These are phyloP conservation scores for Helicoverpa armigera DNA, from an alignment of 1,140 invertebrate genomes.

Conservation along the genomic window DNA sequence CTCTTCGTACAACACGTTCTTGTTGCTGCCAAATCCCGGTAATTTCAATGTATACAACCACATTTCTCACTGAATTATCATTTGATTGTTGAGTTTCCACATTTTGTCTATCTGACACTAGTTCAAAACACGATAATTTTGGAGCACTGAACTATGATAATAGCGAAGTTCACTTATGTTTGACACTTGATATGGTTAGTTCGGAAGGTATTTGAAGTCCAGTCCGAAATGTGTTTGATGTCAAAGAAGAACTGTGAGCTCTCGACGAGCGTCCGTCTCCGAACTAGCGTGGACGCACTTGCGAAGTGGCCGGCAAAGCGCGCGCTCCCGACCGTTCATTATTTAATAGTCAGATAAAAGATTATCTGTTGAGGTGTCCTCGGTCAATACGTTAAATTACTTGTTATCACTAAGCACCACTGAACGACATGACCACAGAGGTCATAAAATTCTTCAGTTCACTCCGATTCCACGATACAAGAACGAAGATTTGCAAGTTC, in stretches of 20 bases:
- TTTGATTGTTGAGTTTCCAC: constrained; percentile 33
- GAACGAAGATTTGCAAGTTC: not conserved
- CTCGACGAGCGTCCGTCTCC: constrained; percentile 39
- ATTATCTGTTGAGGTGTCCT: constrained; percentile 84
- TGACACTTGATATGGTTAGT: constrained; percentile 22
- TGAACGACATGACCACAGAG: constrained; percentile 43
- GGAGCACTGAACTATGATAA: not conserved
- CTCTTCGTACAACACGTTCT: constrained; percentile 34
- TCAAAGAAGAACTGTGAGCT: constrained; percentile 43
- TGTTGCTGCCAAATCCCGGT: constrained; percentile 39
- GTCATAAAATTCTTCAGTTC: constrained; percentile 36
- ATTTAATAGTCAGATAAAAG: constrained; percentile 85
- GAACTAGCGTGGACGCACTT: constrained; percentile 54
- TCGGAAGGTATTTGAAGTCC: not conserved
- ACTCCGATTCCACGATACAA: not conserved
- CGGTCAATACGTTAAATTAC: constrained; percentile 81
- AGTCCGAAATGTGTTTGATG: constrained; percentile 9
- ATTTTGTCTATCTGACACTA: constrained; percentile 28
- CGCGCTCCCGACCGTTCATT: constrained; percentile 70
- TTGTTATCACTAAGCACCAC: constrained; percentile 67
- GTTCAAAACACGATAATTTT: constrained; percentile 20
- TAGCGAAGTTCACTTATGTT: constrained; percentile 15
- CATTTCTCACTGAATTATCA: constrained; percentile 44
- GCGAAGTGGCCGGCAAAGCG: constrained; percentile 60
- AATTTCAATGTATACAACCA: constrained; percentile 44